phyloP scores from a whole-genome alignment of 2,888 invertebrate genomes.

The Megaustenia siamemsis region DNA sequence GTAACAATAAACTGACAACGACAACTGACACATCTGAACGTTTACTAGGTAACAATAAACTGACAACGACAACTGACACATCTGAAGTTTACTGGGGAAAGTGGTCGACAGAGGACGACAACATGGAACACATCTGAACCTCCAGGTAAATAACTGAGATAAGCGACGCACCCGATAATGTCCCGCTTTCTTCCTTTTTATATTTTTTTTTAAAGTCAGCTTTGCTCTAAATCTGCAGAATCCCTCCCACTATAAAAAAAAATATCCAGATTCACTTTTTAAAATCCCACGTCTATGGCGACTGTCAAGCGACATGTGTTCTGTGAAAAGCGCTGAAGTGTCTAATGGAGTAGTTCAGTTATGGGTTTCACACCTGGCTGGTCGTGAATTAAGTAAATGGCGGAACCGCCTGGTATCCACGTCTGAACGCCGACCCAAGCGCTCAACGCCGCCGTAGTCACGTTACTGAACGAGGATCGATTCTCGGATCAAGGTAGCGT shows the following conservation, averaged over 20 bases:
- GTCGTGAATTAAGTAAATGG: conserved; percentile 17
- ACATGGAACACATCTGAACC: no score
- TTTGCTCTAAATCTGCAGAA: neutral
- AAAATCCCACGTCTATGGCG: neutral
- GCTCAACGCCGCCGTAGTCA: neutral
- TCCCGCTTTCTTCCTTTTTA: neutral
- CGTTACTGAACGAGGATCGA: conserved; percentile 31
- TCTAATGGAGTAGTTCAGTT: conserved; percentile 46
- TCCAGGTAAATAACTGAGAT: no score
- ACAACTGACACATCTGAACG: no score
- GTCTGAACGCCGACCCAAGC: conserved; percentile 23
- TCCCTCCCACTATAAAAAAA: neutral
- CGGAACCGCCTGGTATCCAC: neutral
- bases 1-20: no score
- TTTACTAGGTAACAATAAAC: no score
- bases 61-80: no score
- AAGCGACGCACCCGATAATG: neutral
- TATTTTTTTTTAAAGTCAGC: neutral
- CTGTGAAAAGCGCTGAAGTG: conserved; percentile 17
- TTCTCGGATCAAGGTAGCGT: conserved; percentile 38
- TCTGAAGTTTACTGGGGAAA: no score
- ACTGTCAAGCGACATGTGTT: conserved; percentile 47
- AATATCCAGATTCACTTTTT: conserved; percentile 8
- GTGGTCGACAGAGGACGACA: no score
- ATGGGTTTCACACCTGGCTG: conserved; percentile 46